Conservation (phyloP, 1,140 invertebrate species). For the Temnothorax longispinosus region DNA sequence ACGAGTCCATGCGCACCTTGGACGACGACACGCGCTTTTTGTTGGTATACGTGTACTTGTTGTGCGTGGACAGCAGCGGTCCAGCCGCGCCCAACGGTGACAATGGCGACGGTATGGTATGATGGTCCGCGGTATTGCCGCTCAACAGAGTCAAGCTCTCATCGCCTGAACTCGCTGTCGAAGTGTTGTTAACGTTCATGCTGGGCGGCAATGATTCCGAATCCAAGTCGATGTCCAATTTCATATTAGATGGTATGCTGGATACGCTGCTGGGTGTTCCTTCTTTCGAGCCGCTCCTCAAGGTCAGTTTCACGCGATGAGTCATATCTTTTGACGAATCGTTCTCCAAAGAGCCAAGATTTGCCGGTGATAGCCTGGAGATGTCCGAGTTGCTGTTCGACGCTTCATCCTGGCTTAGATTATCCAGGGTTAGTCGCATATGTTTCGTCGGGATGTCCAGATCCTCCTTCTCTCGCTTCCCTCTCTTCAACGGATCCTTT, state of each 20-base stretch:
- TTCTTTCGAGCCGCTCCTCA: constrained; percentile 81
- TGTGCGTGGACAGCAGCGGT: constrained; percentile 82
- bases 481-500: constrained; percentile 75
- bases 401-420: constrained; percentile 82
- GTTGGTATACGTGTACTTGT: constrained; percentile 84
- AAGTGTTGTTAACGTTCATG: constrained; percentile 79
- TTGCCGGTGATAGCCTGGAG: constrained; percentile 79
- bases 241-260: constrained; percentile 79
- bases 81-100: constrained; percentile 81
- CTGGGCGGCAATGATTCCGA: constrained; percentile 77
- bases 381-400: constrained; percentile 81
- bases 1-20: constrained; percentile 76
- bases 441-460: constrained; percentile 76
- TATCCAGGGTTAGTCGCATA: constrained; percentile 79
- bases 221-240: constrained; percentile 80
- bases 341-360: constrained; percentile 71
- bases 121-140: constrained; percentile 79
- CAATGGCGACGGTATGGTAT: constrained; percentile 82
- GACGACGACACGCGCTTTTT: constrained; percentile 78
- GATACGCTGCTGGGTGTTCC: constrained; percentile 80
- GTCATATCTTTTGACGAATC: constrained; percentile 75
- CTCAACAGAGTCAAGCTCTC: constrained; percentile 80
- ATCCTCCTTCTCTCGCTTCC: constrained; percentile 76
- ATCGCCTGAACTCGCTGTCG: constrained; percentile 80
- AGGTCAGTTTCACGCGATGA: constrained; percentile 72